Conservation (phyloP, 2,888 invertebrate species). For the Drosophila dives region DNA sequence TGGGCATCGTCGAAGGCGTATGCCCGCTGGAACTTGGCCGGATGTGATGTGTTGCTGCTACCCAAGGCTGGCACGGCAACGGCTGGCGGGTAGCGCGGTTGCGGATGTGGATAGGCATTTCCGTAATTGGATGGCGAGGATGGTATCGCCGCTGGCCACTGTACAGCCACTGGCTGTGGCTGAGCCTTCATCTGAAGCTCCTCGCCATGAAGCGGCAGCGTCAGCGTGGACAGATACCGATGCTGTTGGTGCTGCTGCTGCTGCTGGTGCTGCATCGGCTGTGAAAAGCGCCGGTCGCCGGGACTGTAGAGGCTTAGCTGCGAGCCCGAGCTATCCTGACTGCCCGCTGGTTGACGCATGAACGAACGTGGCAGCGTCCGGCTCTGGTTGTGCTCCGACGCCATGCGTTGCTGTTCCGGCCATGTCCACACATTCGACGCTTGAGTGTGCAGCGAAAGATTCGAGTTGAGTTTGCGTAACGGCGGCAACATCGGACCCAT, state of each 20-base stretch:
- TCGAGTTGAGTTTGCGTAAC: constrained; percentile 81
- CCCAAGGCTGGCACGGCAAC: constrained; percentile 17
- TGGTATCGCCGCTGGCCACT: constrained; percentile 84
- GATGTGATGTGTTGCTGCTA: constrained; percentile 15
- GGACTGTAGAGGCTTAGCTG: constrained; percentile 61
- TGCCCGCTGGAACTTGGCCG: constrained; percentile 78
- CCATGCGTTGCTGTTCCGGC: constrained; percentile 55
- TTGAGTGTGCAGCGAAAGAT: constrained; percentile 79
- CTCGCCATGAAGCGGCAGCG: constrained; percentile 4
- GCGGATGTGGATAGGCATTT: constrained; percentile 59
- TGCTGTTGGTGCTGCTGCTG: constrained; percentile 65
- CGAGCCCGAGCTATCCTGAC: constrained; percentile 70
- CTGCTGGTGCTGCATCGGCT: constrained; percentile 50
- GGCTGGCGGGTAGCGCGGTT: constrained; percentile 60
- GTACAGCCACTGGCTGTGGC: constrained; percentile 61
- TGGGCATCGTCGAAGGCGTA: constrained; percentile 82
- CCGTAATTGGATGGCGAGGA: constrained; percentile 83
- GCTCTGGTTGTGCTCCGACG: constrained; percentile 74
- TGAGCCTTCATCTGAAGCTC: neutral
- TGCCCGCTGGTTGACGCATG: constrained; percentile 76
- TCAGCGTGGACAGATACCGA: constrained; percentile 68
- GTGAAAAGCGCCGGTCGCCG: constrained; percentile 63
- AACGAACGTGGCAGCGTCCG: constrained; percentile 84
- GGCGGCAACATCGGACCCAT: constrained; percentile 62
- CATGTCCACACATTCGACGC: constrained; percentile 70